Evolutionary conservation across 2,888 invertebrate species (phyloP).

Genomic region (Steinernema scapterisci): DNA sequence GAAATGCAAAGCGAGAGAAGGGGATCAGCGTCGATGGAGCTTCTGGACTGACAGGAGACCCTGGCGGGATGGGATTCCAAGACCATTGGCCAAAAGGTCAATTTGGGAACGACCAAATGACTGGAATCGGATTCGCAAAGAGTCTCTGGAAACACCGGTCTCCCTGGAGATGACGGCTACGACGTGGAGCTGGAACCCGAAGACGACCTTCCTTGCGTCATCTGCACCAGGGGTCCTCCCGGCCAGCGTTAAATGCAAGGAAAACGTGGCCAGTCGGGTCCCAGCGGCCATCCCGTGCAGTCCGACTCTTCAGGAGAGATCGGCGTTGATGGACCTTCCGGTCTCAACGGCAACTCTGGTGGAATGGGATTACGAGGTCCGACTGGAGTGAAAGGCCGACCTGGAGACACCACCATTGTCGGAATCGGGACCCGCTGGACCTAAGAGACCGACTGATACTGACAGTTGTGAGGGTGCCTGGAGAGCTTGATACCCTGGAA

Average conservation of each 20-base stretch:
- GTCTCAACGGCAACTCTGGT: constrained; percentile 57
- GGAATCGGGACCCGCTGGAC: constrained; percentile 60
- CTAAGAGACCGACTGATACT: constrained; percentile 42
- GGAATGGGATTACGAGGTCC: constrained; percentile 47
- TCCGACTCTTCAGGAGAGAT: constrained; percentile 50
- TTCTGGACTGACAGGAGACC: too few relatives aligned
- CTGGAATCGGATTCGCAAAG: too few relatives aligned
- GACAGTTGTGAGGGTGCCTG: constrained; percentile 31
- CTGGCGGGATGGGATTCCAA: too few relatives aligned
- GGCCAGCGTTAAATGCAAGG: constrained; percentile 49
- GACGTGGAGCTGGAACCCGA: constrained; percentile 65
- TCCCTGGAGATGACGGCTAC: constrained; percentile 62
- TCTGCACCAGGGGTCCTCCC: constrained; percentile 67
- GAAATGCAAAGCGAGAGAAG: too few relatives aligned
- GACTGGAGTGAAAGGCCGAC: constrained; percentile 51
- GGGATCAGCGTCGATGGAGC: too few relatives aligned
- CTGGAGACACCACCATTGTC: constrained; percentile 58
- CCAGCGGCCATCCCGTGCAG: constrained; percentile 66
- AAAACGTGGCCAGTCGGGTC: constrained; percentile 45
- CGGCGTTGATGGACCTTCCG: constrained; percentile 58
- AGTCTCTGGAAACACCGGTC: constrained; percentile 43
- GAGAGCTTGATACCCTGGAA: constrained; percentile 46
- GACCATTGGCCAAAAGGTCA: too few relatives aligned
- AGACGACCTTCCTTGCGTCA: constrained; percentile 65
- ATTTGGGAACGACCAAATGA: too few relatives aligned